Conservation (phyloP, 2,888 invertebrate species). For the Polymixis lichenea region DNA sequence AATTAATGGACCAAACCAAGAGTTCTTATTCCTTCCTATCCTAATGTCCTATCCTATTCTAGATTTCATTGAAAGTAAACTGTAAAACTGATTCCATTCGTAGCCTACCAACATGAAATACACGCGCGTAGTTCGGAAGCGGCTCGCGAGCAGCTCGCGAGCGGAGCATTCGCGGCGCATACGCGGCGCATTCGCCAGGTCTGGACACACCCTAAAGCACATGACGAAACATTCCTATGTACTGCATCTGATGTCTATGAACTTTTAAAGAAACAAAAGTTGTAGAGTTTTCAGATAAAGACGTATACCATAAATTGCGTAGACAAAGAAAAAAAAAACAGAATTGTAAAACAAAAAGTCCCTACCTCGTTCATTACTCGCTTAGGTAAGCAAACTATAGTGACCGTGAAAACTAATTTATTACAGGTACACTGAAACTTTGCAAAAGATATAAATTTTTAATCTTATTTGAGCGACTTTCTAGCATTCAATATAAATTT, state of each 20-base stretch:
- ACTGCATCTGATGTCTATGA: neutral
- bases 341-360: slow-evolving; percentile 6
- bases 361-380: slow-evolving; percentile 18
- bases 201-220: too few species aligned
- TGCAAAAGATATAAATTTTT: slow-evolving; percentile 21
- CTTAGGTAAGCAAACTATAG: slow-evolving; percentile 31
- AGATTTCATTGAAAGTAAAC: too few species aligned
- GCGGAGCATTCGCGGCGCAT: too few species aligned
- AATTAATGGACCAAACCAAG: too few species aligned
- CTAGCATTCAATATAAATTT: slow-evolving; percentile 26
- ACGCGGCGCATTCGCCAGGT: too few species aligned
- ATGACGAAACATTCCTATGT: neutral
- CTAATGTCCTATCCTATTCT: too few species aligned
- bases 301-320: neutral
- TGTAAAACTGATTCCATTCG: too few species aligned
- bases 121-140: too few species aligned
- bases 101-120: too few species aligned
- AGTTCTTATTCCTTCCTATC: too few species aligned
- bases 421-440: slow-evolving; percentile 29
- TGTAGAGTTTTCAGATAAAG: neutral
- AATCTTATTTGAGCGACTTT: slow-evolving; percentile 36
- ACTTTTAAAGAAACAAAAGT: neutral
- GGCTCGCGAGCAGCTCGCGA: too few species aligned
- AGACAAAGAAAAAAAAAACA: neutral
- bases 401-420: slow-evolving; percentile 26